These are phyloP conservation scores for Tangachromis dhanisi DNA, from an alignment of 2,113 vertebrate species.

Conservation along the genomic window DNA sequence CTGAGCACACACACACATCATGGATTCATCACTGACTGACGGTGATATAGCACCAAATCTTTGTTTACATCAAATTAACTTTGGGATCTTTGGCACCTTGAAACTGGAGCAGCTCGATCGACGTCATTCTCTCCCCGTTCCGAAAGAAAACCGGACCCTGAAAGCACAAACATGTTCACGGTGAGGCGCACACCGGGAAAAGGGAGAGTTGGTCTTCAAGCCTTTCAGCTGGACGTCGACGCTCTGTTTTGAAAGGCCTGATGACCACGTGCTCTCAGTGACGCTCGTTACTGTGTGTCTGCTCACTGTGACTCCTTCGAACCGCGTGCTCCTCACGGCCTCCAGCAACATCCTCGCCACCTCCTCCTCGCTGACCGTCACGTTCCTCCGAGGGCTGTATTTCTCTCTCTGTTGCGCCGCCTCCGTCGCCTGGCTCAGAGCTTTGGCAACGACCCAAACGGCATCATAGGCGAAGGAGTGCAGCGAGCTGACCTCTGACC, in stretches of 20 bases:
- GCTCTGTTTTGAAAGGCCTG: neutral
- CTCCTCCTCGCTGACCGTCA: slow-evolving; percentile 76
- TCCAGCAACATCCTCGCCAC: slow-evolving; percentile 78
- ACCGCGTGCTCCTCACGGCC: slow-evolving; percentile 82
- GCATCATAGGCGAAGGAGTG: slow-evolving; percentile 90
- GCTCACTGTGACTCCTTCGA: slow-evolving; percentile 90
- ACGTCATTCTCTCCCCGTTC: slow-evolving; percentile 38
- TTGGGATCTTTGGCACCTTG: slow-evolving; percentile 44
- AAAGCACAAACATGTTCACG: neutral
- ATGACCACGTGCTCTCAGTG: neutral
- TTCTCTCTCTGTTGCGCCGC: slow-evolving; percentile 69
- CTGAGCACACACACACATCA: slow-evolving; percentile 54
- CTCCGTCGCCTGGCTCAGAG: slow-evolving; percentile 80
- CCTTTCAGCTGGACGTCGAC: neutral
- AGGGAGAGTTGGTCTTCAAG: neutral
- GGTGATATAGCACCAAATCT: neutral
- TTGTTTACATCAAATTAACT: fast-evolving
- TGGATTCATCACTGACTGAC: neutral
- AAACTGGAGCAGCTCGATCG: slow-evolving; percentile 44
- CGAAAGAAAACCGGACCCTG: slow-evolving; percentile 55
- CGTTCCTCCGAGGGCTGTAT: slow-evolving; percentile 63
- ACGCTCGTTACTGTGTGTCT: neutral
- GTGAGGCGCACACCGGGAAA: neutral
- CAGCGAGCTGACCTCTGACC: slow-evolving; percentile 77
- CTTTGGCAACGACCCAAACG: slow-evolving; percentile 87